Base-by-base conservation (phyloP, 2,888 invertebrate genomes). In the Abrostola tripartita region DNA sequence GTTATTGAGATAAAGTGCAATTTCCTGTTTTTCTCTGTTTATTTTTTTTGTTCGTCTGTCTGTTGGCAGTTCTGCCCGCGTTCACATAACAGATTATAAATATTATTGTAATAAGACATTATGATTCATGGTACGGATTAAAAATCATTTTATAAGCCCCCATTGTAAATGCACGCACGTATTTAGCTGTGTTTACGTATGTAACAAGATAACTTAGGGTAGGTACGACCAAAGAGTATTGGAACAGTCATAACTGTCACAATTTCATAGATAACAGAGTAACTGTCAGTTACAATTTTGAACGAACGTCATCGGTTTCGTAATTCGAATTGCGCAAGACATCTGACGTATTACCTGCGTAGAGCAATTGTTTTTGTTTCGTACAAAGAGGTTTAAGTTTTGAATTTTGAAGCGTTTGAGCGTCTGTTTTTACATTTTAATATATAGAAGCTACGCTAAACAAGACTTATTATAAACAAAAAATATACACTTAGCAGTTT, bases 11-110 rank as follows among this genome's bases (percentile, higher is more conserved):
- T 68, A 74, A 57, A 56, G 74, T 74, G 53, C 57, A 65, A 62
- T 76, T 71, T 74, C 1, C 37, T 55, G 49, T 42, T 65, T 14
- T 55, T 60, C 55, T 44, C 51, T 61, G n/a, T 52, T 37, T 49
- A 42, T 54, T 64, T 70, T 65, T 74, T 73, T 78, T 77, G 70
- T 80, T 78, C 72, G 50, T 61, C 44, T n/a, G 40, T 58, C 51
- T 76, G 74, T 76, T 67, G 56, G 61, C 41, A 52, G 76, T 62
- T 76, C 79, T 80, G 82, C 77, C 78, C 65, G 74, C 79, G 79
- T 82, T 81, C 83, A 76, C 80, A 82, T 80, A 79, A 74, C 68
- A 83, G 88, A 87, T 87, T 87, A 88, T 83, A 83, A 86, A 84
- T 85, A 82, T 81, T 83, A 80, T 80, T 84, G 80, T 85, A 81